Percentiles rank a stretch among this genome's conserved stretches.
Evolutionary conservation across 2,113 vertebrate genomes (phyloP).

Genomic region (Phrynosoma platyrhinos): DNA sequence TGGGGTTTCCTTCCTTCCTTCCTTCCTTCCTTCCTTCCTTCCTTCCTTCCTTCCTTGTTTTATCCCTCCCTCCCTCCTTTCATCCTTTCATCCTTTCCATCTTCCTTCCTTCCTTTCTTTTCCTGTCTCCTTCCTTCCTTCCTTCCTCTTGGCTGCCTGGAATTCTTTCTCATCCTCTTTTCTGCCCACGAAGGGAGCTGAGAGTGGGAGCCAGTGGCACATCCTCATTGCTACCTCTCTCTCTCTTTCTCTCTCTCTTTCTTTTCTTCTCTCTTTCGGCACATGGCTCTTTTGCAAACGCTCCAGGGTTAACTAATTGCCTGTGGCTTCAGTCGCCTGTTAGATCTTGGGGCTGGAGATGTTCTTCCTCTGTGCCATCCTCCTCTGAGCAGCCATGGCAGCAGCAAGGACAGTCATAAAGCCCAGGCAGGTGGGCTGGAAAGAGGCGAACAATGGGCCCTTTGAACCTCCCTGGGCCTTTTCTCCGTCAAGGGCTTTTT

Average conservation of each 20-base stretch:
- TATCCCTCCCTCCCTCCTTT: too few species aligned
- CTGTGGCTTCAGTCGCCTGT: neutral
- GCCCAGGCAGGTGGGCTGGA: neutral
- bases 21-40: too few species aligned
- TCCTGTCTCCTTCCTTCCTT: too few species aligned
- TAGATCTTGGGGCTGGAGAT: neutral
- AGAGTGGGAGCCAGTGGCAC: too few species aligned
- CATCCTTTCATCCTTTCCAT: too few species aligned
- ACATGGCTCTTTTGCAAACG: neutral
- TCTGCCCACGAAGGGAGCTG: neutral
- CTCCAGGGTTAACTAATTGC: conserved; percentile 12
- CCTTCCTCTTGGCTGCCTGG: too few species aligned
- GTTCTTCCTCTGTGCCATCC: neutral
- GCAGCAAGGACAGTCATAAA: too few species aligned
- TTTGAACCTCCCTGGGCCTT: neutral
- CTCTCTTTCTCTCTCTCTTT: neutral
- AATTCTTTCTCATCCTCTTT: neutral
- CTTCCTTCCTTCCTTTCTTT: too few species aligned
- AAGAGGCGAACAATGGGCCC: neutral
- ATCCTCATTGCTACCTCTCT: too few species aligned
- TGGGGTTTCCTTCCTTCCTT: too few species aligned
- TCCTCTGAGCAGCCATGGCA: neutral
- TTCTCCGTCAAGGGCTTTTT: neutral
- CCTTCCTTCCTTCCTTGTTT: too few species aligned
- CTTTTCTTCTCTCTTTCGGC: neutral